Evolutionary conservation across 53 echinoderm and acorn worm species (phyloP).

Genomic region (Echinometra lucunter): DNA sequence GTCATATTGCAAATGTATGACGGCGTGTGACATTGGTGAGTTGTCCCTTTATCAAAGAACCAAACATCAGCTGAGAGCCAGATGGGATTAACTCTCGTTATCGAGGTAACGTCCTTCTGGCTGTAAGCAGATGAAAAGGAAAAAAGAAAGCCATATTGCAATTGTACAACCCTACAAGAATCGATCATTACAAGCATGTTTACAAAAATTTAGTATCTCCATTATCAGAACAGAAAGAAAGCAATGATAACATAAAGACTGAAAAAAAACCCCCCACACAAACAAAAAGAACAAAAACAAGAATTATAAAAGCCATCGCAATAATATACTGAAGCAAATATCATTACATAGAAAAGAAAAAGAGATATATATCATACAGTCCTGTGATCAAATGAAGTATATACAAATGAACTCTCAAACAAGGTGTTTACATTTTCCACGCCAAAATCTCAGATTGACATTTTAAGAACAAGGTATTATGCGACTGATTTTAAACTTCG

Average conservation of each 20-base stretch:
- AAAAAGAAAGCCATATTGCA: not conserved
- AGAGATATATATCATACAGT: not conserved
- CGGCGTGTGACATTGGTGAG: not conserved
- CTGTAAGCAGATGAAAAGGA: not conserved
- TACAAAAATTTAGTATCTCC: not conserved
- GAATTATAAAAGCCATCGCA: not conserved
- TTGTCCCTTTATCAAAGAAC: conserved; percentile 32
- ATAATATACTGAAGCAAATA: not conserved
- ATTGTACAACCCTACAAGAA: not conserved
- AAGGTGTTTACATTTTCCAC: conserved; percentile 13
- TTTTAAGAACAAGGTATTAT: not conserved
- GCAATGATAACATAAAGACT: not conserved
- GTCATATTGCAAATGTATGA: not conserved
- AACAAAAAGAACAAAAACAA: not conserved
- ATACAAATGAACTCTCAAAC: conserved; percentile 6
- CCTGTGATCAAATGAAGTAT: not conserved
- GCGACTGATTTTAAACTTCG: not conserved
- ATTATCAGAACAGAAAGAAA: not conserved
- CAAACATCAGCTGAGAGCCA: not conserved
- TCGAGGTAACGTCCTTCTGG: not conserved
- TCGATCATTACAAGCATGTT: not conserved
- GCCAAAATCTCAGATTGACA: not conserved
- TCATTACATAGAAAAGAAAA: not conserved
- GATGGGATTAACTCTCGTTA: not conserved
- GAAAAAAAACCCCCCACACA: too few relatives aligned